Percentiles rank a stretch among this genome's conserved stretches.
Conservation (phyloP, 2,797 vertebrate genomes). For the Morus bassanus region DNA sequence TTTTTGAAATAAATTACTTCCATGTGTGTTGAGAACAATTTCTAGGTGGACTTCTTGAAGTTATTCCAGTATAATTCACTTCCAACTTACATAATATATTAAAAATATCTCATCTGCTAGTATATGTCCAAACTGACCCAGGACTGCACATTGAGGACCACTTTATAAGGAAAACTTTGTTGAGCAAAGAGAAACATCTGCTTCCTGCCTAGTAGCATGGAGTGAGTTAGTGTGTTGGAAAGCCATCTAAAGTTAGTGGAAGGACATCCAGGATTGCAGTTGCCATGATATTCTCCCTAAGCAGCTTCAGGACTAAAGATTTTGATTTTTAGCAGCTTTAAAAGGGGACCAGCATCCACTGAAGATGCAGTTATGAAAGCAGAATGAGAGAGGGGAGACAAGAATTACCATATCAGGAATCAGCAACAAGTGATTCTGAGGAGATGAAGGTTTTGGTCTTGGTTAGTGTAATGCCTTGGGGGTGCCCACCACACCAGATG, state of each 20-base stretch:
- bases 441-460: background rate
- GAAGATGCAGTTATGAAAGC: background rate
- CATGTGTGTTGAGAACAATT: constrained; percentile 28
- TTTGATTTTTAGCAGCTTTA: background rate
- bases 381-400: background rate
- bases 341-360: background rate
- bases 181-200: constrained; percentile 50
- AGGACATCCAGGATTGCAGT: background rate
- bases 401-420: background rate
- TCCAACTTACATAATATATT: constrained; percentile 29
- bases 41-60: constrained; percentile 46
- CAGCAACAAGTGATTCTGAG: background rate
- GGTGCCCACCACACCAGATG: background rate
- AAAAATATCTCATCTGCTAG: constrained; percentile 36
- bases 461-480: background rate
- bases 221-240: background rate
- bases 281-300: background rate
- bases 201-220: constrained; percentile 26
- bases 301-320: background rate
- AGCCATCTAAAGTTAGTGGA: background rate
- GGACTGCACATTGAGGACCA: constrained; percentile 10
- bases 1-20: constrained; percentile 45
- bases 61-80: constrained; percentile 16
- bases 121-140: constrained; percentile 13
- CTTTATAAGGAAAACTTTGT: constrained; percentile 34